Conservation (phyloP, 1,140 invertebrate species). For the Lysiphlebus fabarum region DNA sequence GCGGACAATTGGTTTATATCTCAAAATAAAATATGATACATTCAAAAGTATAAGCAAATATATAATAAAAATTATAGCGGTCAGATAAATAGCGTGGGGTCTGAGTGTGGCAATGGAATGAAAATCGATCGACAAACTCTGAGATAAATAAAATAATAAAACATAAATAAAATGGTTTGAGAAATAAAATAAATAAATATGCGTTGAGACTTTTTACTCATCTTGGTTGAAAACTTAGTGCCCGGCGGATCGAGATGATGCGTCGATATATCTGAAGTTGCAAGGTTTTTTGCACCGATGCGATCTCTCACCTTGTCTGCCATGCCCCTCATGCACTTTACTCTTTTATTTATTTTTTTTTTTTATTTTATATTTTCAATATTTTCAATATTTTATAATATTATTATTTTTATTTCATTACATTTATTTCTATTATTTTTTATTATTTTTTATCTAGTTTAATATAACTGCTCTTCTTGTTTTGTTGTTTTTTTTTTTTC, state of each 20-base stretch:
- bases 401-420: background rate
- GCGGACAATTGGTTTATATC: too few species aligned
- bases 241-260: slow-evolving; percentile 52
- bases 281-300: slow-evolving; percentile 47
- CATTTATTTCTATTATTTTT: too few species aligned
- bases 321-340: background rate
- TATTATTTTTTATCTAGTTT: too few species aligned
- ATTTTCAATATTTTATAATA: background rate
- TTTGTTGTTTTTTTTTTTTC: too few species aligned
- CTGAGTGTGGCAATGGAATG: slow-evolving; percentile 49
- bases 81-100: slow-evolving; percentile 45
- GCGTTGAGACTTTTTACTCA: background rate
- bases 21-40: too few species aligned
- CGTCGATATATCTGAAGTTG: slow-evolving; percentile 54
- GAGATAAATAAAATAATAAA: too few species aligned
- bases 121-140: slow-evolving; percentile 48
- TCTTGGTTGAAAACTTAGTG: slow-evolving; percentile 34
- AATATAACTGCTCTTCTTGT: too few species aligned
- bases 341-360: background rate
- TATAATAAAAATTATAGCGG: slow-evolving; percentile 32
- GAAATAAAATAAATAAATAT: too few species aligned
- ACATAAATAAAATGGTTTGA: too few species aligned
- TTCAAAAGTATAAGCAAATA: too few species aligned
- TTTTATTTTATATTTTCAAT: background rate
- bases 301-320: slow-evolving; percentile 3